Base-by-base conservation (phyloP, 2,797 vertebrate genomes). In the Tokudaia muenninki region DNA sequence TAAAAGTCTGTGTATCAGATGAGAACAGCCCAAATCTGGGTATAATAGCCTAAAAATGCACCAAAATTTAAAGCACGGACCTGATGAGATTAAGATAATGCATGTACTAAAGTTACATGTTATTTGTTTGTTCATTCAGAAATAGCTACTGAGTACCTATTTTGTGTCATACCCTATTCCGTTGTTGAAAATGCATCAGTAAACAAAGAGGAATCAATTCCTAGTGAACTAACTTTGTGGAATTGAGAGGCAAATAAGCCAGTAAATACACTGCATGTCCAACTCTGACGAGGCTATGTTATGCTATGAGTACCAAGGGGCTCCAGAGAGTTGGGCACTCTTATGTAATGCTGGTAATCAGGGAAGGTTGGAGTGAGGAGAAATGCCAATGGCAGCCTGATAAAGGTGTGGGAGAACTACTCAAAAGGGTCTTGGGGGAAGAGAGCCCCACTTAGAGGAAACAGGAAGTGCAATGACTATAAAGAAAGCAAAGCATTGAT, bases 1-100 rank as follows among this genome's bases (percentile, higher is more conserved):
- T 82, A 78, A 67, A 67, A 50, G 90, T 95, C 50, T 29, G 70
- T 55, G 87, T 2, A 90, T 47, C 31, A 47, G 44, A 96, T 95
- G 22, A 91, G 37, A 88, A 3, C 47, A 94, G 13, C 41, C 41
- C 2, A 41, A 41, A 41, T 41, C 41, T 41, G n/a, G 41, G 17
- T 47, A 89, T 29, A 86, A 82, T 75, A 96, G 16, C 22, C 17
- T 50, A 2, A 34, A 34, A 63, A 65, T 31, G 3, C 14, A 79
- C 65, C 24, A 80, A 95, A 82, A 86, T 87, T 88, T 95, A 57
- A 78, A 41, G 13, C 12, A 74, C 47, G 29, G 70, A 41, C 41
- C 37, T 87, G 12, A 21, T 24, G n/a, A 9, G 11, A 41, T 41
- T 41, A 84, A 81, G 70, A 37, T 90, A 70, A 63, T 50, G 1